Evolutionary conservation across 2,113 vertebrate genomes (phyloP), one percentile per base, ranked within the genome.

Genomic region (Prolemur simus): DNA sequence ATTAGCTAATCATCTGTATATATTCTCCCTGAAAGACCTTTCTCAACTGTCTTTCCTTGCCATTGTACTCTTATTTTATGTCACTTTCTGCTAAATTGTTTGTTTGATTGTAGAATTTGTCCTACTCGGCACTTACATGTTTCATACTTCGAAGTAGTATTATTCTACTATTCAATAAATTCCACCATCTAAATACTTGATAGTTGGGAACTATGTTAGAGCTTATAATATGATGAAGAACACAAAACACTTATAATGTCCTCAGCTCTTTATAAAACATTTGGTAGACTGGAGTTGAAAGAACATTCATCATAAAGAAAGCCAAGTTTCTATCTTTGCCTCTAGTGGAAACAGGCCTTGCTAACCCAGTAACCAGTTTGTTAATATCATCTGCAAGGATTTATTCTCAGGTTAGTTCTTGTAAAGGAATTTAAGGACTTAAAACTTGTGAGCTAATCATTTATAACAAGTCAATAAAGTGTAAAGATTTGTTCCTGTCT

Each of bases 141-240:
- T 84, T 96, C 14, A 80, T 68, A 56, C 23, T 73, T 78, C 68
- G 25, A 89, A 63, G 27, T 14, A 2, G 20, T 85, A 84, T 97
- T 82, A 73, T 88, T 96, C 96, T 88, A 39, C 18, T 60, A 0
- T 20, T 97, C 60, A n/a, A 69, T 86, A 85, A 81, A 86, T 91
- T 91, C 11, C 39, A 23, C 49, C 29, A 85, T 60, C 37, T 68
- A 58, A 74, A 27, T 91, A n/a, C 32, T 77, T 93, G n/a, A 32
- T 77, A 54, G 82, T 60, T 88, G 71, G 47, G 27, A 89, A 63
- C 47, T 86, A 76, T 58, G 14, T 66, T 82, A 93, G 37, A 63
- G 42, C 32, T 85, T 91, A 5, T 66, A 49, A 86, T 27, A 21
- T 87, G 74, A 42, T 42, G 52, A 68, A 47, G 77, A 85, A 68